Evolutionary conservation across 1,140 invertebrate species (phyloP).

Genomic region (Pseudachorutes palmiensis): DNA sequence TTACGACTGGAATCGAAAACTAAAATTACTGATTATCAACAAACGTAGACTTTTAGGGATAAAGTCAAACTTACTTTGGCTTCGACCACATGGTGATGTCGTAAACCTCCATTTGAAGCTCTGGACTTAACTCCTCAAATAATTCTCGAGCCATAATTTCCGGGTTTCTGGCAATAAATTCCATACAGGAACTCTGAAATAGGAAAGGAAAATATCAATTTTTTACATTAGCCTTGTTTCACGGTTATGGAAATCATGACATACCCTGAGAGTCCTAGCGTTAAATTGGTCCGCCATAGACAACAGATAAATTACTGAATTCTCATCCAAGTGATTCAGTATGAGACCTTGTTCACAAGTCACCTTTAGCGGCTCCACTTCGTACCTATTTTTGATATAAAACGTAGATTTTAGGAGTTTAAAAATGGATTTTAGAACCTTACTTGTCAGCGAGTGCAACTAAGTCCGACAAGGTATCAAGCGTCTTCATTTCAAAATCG

Average conservation of each 20-base stretch:
- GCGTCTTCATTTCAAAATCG: conserved; percentile 42
- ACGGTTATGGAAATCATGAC: not conserved
- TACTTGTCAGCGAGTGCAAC: conserved; percentile 49
- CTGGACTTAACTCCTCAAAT: conserved; percentile 54
- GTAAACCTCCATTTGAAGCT: conserved; percentile 53
- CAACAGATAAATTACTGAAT: conserved; percentile 56
- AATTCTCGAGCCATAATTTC: conserved; percentile 53
- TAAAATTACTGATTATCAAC: conserved; percentile 10
- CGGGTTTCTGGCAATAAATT: conserved; percentile 45
- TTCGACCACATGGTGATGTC: conserved; percentile 45
- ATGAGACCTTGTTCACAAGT: conserved; percentile 54
- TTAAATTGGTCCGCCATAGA: conserved; percentile 59
- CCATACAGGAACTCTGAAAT: conserved; percentile 29
- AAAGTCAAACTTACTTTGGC: conserved; percentile 34
- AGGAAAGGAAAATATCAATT: conserved; percentile 1
- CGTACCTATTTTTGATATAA: conserved; percentile 45
- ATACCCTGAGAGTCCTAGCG: conserved; percentile 52
- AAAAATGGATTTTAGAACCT: conserved; percentile 1
- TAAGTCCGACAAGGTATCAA: conserved; percentile 56
- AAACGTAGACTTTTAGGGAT: not conserved
- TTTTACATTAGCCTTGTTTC: not conserved
- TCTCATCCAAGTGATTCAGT: conserved; percentile 52
- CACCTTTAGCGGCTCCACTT: conserved; percentile 52
- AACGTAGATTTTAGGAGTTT: not conserved
- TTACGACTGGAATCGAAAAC: conserved; percentile 22